Percentiles rank a stretch among this genome's conserved stretches.
Evolutionary conservation across 2,797 vertebrate genomes (phyloP).

Genomic region (Sciurus carolinensis): DNA sequence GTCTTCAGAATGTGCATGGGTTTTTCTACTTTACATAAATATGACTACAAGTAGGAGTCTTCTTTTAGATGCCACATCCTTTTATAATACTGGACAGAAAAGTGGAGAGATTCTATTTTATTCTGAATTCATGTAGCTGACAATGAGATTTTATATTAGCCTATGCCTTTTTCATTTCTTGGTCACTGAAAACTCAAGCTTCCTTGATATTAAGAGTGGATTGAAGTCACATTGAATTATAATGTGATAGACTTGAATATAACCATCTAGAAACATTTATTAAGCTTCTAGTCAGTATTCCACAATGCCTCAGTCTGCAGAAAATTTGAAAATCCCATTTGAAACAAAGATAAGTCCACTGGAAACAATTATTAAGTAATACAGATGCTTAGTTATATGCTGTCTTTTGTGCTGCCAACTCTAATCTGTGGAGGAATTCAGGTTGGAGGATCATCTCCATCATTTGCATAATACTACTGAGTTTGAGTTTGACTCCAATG

Average conservation of each 20-base stretch:
- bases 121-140: not conserved
- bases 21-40: not conserved
- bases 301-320: not conserved
- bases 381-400: not conserved
- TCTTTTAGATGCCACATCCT: not conserved
- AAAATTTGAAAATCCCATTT: conserved; percentile 2
- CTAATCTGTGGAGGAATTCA: not conserved
- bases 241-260: conserved; percentile 36
- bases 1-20: not conserved
- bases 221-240: conserved; percentile 37
- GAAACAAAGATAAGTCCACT: conserved; percentile 45
- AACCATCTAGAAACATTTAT: conserved; percentile 42
- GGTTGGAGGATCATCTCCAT: not conserved
- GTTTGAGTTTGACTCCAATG: not conserved
- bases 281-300: not conserved
- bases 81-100: not conserved
- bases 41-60: not conserved
- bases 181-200: conserved; percentile 58
- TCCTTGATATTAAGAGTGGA: not conserved
- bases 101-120: conserved; percentile 29
- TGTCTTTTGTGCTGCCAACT: not conserved
- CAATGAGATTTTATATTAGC: conserved; percentile 5
- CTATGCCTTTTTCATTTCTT: conserved; percentile 56
- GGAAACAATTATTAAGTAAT: conserved; percentile 8
- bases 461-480: not conserved